These are phyloP conservation scores for Hyaena hyaena DNA, from an alignment of 2,113 vertebrate species.

Conservation along the genomic window DNA sequence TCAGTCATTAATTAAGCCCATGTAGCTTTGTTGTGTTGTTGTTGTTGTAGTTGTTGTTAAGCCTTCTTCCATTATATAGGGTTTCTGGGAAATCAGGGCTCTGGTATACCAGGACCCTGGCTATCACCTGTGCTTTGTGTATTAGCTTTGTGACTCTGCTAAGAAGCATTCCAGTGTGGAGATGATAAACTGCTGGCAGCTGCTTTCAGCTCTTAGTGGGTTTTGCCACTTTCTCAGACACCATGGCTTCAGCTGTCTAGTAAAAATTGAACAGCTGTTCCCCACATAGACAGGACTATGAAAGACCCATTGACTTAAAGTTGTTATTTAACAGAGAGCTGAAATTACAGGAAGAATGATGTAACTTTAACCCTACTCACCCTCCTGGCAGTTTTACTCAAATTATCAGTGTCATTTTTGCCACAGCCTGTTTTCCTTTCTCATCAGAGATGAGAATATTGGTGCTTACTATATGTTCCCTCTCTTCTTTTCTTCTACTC, in stretches of 20 bases:
- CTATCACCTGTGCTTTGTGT: conserved; percentile 85
- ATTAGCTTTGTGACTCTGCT: conserved; percentile 58
- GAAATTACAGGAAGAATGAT: conserved; percentile 85
- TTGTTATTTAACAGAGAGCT: conserved; percentile 86
- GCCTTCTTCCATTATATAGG: conserved; percentile 65
- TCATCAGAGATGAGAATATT: conserved; percentile 20
- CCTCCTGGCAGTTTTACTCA: conserved; percentile 71
- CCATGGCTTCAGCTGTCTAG: conserved; percentile 94
- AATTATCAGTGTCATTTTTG: conserved; percentile 72
- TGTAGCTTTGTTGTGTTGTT: conserved; percentile 70
- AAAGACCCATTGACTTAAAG: conserved; percentile 91
- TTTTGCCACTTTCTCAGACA: conserved; percentile 84
- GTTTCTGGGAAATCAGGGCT: conserved; percentile 70
- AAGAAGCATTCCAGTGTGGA: conserved; percentile 80
- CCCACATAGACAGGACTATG: conserved; percentile 86
- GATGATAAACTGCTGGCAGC: conserved; percentile 91
- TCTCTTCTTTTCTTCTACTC: not conserved
- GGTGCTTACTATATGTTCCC: not conserved
- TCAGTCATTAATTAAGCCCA: conserved; percentile 8
- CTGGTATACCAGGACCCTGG: conserved; percentile 36
- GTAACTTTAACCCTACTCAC: conserved; percentile 84
- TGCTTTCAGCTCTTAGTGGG: conserved; percentile 87
- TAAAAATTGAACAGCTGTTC: conserved; percentile 95
- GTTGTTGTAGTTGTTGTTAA: conserved; percentile 72
- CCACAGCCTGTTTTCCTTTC: conserved; percentile 54